A percentile compares a stretch with the other conserved stretches of the same genome.
Conservation (phyloP, 2,797 vertebrate species). For the Hipposideros larvatus region DNA sequence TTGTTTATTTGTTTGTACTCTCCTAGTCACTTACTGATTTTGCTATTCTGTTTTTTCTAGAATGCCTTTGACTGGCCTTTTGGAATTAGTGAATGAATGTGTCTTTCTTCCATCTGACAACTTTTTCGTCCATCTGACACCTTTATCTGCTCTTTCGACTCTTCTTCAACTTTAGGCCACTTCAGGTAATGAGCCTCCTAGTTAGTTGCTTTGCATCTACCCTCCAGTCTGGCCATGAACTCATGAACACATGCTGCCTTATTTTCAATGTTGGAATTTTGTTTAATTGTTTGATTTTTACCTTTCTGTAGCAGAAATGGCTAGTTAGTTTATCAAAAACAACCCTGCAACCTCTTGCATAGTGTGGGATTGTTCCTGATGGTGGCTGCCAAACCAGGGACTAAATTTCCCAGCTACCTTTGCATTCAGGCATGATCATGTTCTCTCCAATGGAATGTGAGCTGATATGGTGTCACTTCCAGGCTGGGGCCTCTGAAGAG, state of each 20-base stretch:
- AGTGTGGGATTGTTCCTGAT: neutral
- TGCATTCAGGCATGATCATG: neutral
- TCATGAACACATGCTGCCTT: neutral
- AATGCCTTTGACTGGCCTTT: neutral
- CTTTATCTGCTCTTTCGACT: neutral
- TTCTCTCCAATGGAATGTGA: neutral
- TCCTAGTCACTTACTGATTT: neutral
- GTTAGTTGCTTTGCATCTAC: neutral
- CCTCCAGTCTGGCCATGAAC: neutral
- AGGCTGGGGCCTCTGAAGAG: neutral
- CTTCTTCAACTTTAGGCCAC: neutral
- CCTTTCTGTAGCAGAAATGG: neutral
- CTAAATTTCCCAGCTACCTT: neutral
- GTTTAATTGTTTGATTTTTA: neutral
- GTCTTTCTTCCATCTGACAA: neutral
- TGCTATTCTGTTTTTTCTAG: neutral
- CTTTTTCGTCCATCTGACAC: neutral
- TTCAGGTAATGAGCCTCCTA: neutral
- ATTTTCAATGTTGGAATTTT: neutral
- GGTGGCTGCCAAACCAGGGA: neutral
- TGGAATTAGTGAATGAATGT: neutral
- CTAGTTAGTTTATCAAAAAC: neutral
- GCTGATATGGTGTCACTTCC: neutral
- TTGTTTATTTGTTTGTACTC: neutral
- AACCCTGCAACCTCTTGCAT: neutral